Base-by-base conservation (phyloP, 1,140 invertebrate genomes). In the Hylyphantes graminicola region DNA sequence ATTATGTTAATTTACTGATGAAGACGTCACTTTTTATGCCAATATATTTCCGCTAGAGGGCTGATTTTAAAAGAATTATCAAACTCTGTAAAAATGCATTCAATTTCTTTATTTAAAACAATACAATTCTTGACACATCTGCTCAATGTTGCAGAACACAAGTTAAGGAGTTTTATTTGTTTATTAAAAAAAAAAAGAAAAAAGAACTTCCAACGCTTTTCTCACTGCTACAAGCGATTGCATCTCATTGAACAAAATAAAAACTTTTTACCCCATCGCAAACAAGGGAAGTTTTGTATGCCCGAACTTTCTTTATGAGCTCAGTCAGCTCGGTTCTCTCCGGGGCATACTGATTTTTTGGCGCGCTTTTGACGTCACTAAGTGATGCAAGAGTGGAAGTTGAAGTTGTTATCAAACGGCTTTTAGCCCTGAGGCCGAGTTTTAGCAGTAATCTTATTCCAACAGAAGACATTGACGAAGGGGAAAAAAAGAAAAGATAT, bases 381-480 rank as follows among this genome's bases (percentile, higher is more conserved):
- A 80, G 77, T 80, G 77, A 80, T 80, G 77, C 77, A 80, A 80
- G 77, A 80, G 70, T 80, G 51, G 77, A 80, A 80, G 77, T 80
- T 80, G 77, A 80, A 80, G 77, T 70, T 80, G 65, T 80, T 80
- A 80, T 80, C 77, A 80, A 80, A 59, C 15, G 55, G 65, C 65
- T 80, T 80, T 80, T 59, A 70, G 54, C 77, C 77, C 65, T 48
- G 54, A 70, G 35, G 65, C 77, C 55, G 57, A 61, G 77, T 80
- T 80, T 80, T 80, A 80, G 77, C 63, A 80, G 77, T 80, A 80
- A 80, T 80, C 77, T 80, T 80, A 80, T 80, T 80, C 70, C 77
- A 70, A 53, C 77, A 80, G 77, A 80, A 64, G 77, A 80, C 54
- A 70, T 80, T 80, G 77, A 70, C 77, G 68, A 64, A 64, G 17